These are phyloP conservation scores for Tryphoninae sp. DNA, from an alignment of 2,888 invertebrate species.

Conservation along the genomic window DNA sequence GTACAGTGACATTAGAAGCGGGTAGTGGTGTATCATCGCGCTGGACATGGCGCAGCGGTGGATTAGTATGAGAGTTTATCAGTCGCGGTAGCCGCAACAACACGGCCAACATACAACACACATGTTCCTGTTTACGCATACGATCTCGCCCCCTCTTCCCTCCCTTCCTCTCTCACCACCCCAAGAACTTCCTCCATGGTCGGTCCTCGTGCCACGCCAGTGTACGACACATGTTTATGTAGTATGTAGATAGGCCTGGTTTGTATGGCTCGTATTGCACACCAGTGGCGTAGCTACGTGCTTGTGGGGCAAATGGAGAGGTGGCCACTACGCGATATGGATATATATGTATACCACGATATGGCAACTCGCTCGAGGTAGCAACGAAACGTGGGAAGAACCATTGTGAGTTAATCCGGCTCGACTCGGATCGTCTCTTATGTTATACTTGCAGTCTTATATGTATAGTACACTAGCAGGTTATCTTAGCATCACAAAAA, in stretches of 20 bases:
- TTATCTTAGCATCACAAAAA: background rate
- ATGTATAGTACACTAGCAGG: background rate
- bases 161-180: background rate
- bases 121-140: conserved; percentile 48
- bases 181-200: conserved; percentile 39
- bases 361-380: conserved; percentile 47
- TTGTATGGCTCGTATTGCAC: background rate
- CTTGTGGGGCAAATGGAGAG: background rate
- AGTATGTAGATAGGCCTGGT: conserved; percentile 42
- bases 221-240: conserved; percentile 43
- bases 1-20: conserved; percentile 45
- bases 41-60: conserved; percentile 10
- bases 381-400: conserved; percentile 74
- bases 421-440: conserved; percentile 41
- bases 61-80: conserved; percentile 40
- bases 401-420: conserved; percentile 74
- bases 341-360: conserved; percentile 31
- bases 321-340: conserved; percentile 2
- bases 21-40: conserved; percentile 24
- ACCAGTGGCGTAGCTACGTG: conserved; percentile 6
- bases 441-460: background rate
- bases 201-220: conserved; percentile 24
- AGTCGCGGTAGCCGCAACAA: conserved; percentile 48
- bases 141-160: conserved; percentile 16
- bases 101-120: conserved; percentile 32